Base-by-base conservation (phyloP, 2,113 vertebrate species). In the Cnemophilus loriae region DNA sequence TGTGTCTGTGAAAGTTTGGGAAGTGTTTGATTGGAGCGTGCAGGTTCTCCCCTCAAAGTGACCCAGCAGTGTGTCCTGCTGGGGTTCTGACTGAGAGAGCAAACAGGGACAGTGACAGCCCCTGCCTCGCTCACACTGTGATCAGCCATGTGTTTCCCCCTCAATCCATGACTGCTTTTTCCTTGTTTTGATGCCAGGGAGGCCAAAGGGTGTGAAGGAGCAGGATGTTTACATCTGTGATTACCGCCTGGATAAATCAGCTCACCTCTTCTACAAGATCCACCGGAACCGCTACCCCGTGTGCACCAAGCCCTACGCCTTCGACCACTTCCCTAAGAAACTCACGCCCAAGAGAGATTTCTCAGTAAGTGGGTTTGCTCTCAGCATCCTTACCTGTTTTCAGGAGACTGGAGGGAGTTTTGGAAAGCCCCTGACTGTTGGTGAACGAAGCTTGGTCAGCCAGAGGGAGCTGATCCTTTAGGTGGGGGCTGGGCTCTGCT, bases 231-330 rank as follows among this genome's bases (percentile, higher is more conserved):
- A 99, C 94, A 99, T 99, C 96, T 99, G 99, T 63, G 99, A 99
- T 84, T 99, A 99, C 86, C 99, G 99, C 77, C 98, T 99, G 56
- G 99, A 99, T 96, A 99, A 99, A 96, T 99, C 99, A 0, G 99
- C 99, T 55, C 99, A 99, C 92, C 98, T 99, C 80, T 99, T 99
- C 96, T 99, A 99, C 98, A 99, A 99, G 98, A 99, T 99, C 96
- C 99, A 99, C 96, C 99, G 99, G 5, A 99, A 99, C 90, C 99
- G 99, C 44, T 99, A 98, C 76, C 99, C 99, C 2, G 99, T 99
- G 73, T 99, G 99, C 98, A 99, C 99, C 97, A 99, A 99, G 96
- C 97, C 98, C 70, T 99, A 99, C 16, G 99, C 99, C 96, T 99
- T 99, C 83, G 99, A 99, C 96, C 99, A 99, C 97, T 99, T 99